Percentiles rank a stretch among this genome's conserved stretches.
Conservation (phyloP, 2,888 invertebrate species). For the Hybos culiciformis region DNA sequence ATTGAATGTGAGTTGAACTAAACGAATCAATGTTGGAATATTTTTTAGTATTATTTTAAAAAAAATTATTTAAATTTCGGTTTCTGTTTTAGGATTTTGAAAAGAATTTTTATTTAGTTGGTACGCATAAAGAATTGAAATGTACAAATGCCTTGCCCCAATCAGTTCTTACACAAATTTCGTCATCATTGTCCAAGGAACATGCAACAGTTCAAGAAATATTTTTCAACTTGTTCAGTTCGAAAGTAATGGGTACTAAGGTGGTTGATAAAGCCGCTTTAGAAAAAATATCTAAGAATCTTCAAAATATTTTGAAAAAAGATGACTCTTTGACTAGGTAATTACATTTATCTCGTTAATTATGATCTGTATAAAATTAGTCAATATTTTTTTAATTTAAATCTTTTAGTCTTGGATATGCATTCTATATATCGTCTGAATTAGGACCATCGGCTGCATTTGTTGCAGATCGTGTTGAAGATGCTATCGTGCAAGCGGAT, state of each 20-base stretch:
- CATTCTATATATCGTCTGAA: slow-evolving; percentile 67
- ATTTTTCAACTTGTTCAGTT: slow-evolving; percentile 56
- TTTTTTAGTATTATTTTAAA: not conserved
- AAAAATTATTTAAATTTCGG: not conserved
- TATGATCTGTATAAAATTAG: not conserved
- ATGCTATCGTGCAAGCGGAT: slow-evolving; percentile 88
- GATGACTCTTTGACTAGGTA: slow-evolving; percentile 67
- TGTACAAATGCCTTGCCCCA: slow-evolving; percentile 41
- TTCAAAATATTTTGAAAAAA: slow-evolving; percentile 66
- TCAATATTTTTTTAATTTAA: slow-evolving; percentile 8
- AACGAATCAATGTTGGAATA: no score
- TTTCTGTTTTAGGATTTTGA: slow-evolving; percentile 32
- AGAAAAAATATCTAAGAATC: slow-evolving; percentile 53
- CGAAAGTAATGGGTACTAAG: slow-evolving; percentile 52
- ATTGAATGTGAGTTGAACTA: slow-evolving; percentile 40
- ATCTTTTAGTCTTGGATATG: slow-evolving; percentile 59
- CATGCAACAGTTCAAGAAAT: slow-evolving; percentile 54
- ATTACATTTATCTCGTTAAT: slow-evolving; percentile 14
- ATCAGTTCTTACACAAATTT: slow-evolving; percentile 38
- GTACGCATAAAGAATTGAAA: slow-evolving; percentile 45
- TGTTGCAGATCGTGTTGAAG: slow-evolving; percentile 67
- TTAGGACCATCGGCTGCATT: slow-evolving; percentile 49
- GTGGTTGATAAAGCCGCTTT: slow-evolving; percentile 52
- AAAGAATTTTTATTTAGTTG: slow-evolving; percentile 51
- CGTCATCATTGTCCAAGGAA: slow-evolving; percentile 48